Percentiles rank a stretch among this genome's conserved stretches.
These are phyloP conservation scores for Apeltes quadracus DNA, from an alignment of 2,113 vertebrate genomes.

Conservation along the genomic window DNA sequence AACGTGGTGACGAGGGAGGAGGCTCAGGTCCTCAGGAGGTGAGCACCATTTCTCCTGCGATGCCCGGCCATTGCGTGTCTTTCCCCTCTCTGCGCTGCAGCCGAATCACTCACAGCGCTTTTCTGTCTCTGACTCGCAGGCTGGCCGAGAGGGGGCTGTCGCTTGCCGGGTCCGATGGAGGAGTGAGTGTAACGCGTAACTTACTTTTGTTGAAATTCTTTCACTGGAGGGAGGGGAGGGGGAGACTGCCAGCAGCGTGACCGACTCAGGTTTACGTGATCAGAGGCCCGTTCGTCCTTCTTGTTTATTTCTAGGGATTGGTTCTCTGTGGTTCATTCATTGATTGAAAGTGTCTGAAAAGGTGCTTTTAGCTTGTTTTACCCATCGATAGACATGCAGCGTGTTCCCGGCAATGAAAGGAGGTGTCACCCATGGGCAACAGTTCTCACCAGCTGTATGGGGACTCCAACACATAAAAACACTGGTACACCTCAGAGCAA, in stretches of 20 bases:
- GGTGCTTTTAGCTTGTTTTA: background rate
- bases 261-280: background rate
- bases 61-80: background rate
- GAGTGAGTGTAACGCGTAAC: constrained; percentile 87
- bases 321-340: background rate
- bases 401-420: background rate
- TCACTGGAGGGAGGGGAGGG: background rate
- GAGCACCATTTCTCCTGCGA: constrained; percentile 14
- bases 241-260: background rate
- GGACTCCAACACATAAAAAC: background rate
- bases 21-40: constrained; percentile 83
- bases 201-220: constrained; percentile 1
- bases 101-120: background rate
- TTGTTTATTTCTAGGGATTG: background rate
- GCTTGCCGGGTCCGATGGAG: constrained; percentile 95
- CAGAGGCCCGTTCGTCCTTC: background rate
- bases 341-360: background rate
- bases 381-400: background rate
- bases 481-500: background rate
- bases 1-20: constrained; percentile 86
- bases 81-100: background rate
- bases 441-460: too few relatives aligned
- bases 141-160: constrained; percentile 91
- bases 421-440: background rate
- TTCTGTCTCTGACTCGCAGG: constrained; percentile 76